These are phyloP conservation scores for Vimba vimba DNA, from an alignment of 2,113 vertebrate species.

Conservation along the genomic window DNA sequence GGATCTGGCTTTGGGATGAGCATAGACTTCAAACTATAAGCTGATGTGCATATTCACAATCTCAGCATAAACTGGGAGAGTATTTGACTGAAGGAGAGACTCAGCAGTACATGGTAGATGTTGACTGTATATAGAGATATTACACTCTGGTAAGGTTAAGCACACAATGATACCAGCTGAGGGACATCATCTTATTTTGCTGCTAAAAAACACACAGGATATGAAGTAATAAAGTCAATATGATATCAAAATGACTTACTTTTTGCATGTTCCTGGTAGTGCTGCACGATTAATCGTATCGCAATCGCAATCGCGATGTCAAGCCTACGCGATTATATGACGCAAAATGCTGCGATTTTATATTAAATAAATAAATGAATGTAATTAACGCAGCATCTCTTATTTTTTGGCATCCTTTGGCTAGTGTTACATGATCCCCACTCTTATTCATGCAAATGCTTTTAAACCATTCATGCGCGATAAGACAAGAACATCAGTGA, in stretches of 20 bases:
- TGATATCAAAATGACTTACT: neutral
- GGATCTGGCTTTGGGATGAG: slow-evolving; percentile 36
- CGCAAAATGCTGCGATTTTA: no score
- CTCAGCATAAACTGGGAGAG: slow-evolving; percentile 70
- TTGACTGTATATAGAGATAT: slow-evolving; percentile 50
- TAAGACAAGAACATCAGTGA: no score
- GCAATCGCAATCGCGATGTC: no score
- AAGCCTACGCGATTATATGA: no score
- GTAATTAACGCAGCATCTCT: no score
- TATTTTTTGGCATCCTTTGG: no score
- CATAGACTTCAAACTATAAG: slow-evolving; percentile 34
- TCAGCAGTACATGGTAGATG: slow-evolving; percentile 67
- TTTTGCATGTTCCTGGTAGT: neutral
- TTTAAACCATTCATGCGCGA: no score
- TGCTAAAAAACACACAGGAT: neutral
- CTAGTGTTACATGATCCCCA: no score
- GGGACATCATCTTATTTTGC: neutral
- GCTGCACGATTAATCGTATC: no score
- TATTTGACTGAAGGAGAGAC: slow-evolving; percentile 72
- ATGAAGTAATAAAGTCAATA: neutral
- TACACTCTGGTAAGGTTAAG: slow-evolving; percentile 53
- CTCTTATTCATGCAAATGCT: no score
- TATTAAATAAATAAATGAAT: no score
- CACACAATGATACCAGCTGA: slow-evolving; percentile 12
- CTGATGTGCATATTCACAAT: slow-evolving; percentile 74